Percentiles rank a stretch among this genome's conserved stretches.
phyloP scores from a whole-genome alignment of 2,888 invertebrate species.

The Heliconius ethilla region DNA sequence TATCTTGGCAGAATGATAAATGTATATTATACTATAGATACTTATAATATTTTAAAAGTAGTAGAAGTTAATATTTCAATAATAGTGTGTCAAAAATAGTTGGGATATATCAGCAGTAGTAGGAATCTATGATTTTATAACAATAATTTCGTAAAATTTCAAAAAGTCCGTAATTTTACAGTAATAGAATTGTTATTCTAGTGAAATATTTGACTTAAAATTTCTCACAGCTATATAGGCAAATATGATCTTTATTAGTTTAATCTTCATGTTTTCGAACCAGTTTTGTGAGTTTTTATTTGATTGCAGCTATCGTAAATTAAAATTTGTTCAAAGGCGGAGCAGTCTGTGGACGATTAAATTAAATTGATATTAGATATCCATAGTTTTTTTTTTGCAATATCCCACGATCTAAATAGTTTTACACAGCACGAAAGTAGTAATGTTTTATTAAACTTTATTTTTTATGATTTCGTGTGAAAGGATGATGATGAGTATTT shows the following conservation, averaged over 20 bases:
- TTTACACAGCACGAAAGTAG: neutral
- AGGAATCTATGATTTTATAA: too few relatives aligned
- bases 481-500: neutral
- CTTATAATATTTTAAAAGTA: neutral
- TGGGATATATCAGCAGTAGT: too few relatives aligned
- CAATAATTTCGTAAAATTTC: too few relatives aligned
- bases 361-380: constrained; percentile 13
- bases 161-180: neutral
- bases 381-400: constrained; percentile 7
- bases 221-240: constrained; percentile 26
- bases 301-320: constrained; percentile 30
- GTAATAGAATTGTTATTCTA: neutral
- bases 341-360: constrained; percentile 9
- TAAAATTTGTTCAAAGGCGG: constrained; percentile 21
- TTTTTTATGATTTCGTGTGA: neutral
- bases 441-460: neutral
- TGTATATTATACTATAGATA: too few relatives aligned
- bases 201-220: neutral
- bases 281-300: constrained; percentile 33
- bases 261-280: constrained; percentile 41
- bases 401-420: constrained; percentile 27
- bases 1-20: neutral
- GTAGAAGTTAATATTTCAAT: neutral
- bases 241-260: constrained; percentile 31
- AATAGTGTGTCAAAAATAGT: too few relatives aligned